A percentile compares a stretch with the other conserved stretches of the same genome.
These are phyloP conservation scores for Dascillus cervinus DNA, from an alignment of 2,888 invertebrate genomes.

Conservation along the genomic window DNA sequence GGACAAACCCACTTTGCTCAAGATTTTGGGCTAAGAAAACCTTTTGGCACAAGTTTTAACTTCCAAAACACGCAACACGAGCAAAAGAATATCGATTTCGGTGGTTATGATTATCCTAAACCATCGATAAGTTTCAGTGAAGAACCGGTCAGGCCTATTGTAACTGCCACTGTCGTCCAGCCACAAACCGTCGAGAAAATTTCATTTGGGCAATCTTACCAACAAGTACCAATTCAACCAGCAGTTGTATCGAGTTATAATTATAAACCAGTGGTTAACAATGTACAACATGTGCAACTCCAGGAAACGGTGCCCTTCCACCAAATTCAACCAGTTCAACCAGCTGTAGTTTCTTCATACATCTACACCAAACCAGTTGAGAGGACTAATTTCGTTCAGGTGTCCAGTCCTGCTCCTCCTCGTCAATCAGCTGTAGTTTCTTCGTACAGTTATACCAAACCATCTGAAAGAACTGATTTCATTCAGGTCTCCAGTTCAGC, in stretches of 20 bases:
- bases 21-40: no score
- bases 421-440: constrained; percentile 21
- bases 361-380: not conserved
- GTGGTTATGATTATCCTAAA: not conserved
- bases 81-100: not conserved
- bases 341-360: constrained; percentile 4
- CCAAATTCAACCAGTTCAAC: constrained; percentile 1
- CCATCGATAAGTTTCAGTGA: not conserved
- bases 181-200: not conserved
- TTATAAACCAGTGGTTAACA: not conserved
- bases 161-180: not conserved
- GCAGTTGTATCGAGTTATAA: constrained; percentile 3
- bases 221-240: constrained; percentile 5
- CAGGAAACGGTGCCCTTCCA: no score
- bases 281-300: not conserved
- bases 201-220: constrained; percentile 1
- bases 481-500: constrained; percentile 4
- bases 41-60: not conserved
- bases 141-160: not conserved
- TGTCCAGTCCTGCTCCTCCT: not conserved
- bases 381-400: not conserved
- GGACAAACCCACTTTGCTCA: no score
- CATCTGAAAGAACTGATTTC: constrained; percentile 24
- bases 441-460: constrained; percentile 28
- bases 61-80: not conserved